These are phyloP conservation scores for Apogon hyalosoma DNA, from an alignment of 2,797 vertebrate species.

Conservation along the genomic window DNA sequence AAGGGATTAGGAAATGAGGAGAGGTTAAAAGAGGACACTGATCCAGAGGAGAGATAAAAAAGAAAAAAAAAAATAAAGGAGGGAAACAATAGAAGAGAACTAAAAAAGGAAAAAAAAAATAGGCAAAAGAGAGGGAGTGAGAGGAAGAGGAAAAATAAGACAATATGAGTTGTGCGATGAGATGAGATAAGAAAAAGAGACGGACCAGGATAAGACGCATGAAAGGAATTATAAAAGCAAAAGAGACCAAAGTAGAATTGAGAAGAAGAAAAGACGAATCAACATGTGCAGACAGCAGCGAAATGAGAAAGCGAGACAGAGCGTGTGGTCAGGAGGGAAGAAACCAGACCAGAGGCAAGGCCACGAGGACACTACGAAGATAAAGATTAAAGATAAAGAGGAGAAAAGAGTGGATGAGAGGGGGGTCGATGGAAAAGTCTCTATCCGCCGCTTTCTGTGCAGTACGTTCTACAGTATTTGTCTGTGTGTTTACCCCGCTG, in stretches of 20 bases:
- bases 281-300: too few relatives aligned
- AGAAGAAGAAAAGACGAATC: not conserved
- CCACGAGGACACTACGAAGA: slow-evolving; percentile 3
- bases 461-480: not conserved
- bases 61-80: not conserved
- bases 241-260: not conserved
- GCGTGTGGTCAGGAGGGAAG: not conserved
- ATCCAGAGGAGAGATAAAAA: not conserved
- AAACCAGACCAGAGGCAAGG: not conserved
- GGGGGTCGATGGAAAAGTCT: slow-evolving; percentile 3
- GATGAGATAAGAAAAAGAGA: not conserved
- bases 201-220: not conserved
- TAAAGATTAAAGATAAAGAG: not conserved
- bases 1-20: not conserved
- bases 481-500: slow-evolving; percentile 21
- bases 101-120: not conserved
- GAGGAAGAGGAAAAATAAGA: not conserved
- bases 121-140: not conserved
- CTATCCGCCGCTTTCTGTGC: not conserved
- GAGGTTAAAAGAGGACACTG: not conserved
- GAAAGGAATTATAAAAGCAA: too few relatives aligned
- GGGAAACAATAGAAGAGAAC: too few relatives aligned
- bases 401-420: not conserved
- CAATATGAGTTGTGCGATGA: not conserved
- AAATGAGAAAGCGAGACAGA: not conserved